Evolutionary conservation across 2,113 vertebrate species (phyloP), one percentile per base, ranked within the genome.

Genomic region (Glaucidium brasilianum): DNA sequence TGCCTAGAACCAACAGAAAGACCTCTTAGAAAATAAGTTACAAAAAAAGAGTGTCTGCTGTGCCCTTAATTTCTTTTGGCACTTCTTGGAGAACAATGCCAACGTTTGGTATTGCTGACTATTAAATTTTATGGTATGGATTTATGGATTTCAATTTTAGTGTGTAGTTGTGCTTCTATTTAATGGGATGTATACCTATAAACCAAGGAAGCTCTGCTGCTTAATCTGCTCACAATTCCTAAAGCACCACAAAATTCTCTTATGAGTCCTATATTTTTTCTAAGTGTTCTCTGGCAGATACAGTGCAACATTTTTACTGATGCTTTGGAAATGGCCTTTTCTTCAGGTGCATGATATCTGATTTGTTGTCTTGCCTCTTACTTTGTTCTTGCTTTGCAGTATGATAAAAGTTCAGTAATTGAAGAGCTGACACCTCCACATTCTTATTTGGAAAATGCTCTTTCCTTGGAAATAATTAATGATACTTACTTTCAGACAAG

Each of bases 121-220:
- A 59, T 96, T 84, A 82, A 75, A 76, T 84, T 96, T 94, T 93
- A 89, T 84, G 92, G 34, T 94, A 53, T 37, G 64, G 35, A 94
- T 94, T 93, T 82, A 96, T 83, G 80, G 96, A 72, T 91, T 94
- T 94, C 37, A 81, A 69, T 94, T 94, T 95, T 77, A 89, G 47
- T 49, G 35, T 91, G 37, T 74, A 88, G 78, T 90, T 97, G 76
- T 90, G 27, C 77, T 95, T 81, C 50, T 82, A 15, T 93, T 93
- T 94, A 92, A 94, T 73, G 62, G 73, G 62, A 90, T 85, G 75
- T 63, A 50, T 27, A 59, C 56, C 69, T 95, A 93, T 97, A 96
- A 97, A 93, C 27, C 21, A 75, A 94, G 90, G n/a, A 69, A 64
- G 34, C 32, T 85, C 16, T 95, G 62, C 81, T 90, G 74, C 68